Evolutionary conservation across 2,888 invertebrate genomes (phyloP), one percentile per base, ranked within the genome.

Genomic region (Proisotoma minuta): DNA sequence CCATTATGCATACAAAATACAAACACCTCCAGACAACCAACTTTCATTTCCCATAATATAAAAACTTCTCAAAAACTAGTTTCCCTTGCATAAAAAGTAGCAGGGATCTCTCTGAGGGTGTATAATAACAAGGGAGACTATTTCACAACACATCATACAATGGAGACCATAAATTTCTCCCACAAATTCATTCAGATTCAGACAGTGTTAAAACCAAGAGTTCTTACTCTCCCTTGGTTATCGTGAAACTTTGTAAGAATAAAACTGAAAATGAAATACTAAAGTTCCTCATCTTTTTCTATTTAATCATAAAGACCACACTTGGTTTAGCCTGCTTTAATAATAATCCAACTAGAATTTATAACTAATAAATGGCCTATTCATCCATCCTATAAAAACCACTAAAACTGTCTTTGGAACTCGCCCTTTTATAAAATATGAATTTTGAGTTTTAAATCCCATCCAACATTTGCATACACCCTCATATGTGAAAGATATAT

Each of bases 1-100:
- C 60, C 60, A 68, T 68, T 68, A 66, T 66, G 60, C 63, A 68
- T 64, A 64, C 68, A 68, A 65, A 68, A 65, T n/a, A n/a, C n/a
- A n/a, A 63, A 26, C 57, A 60, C 49, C 54, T 39, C 50, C 24
- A 39, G 12, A 22, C 24, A 12, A 53, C 34, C 57, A 61, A 61
- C 57, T 61, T 61, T 61, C 61, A 61, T 61, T 51, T 57, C 57
- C 57, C 57, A 57, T 57, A 57, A 57, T 57, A 61, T 56, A 61
- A 61, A 61, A 61, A 61, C 51, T 61, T 61, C 29, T 57, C 29
- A 39, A 43, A 57, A 53, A 61, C 57, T 56, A 51, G 51, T 57
- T 60, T 61, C 57, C 43, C 51, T 57, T 54, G 54, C 54, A 54
- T 54, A 54, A 54, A 54, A 54, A 54, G 54, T 54, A 39, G 28